Evolutionary conservation across 2,888 invertebrate species (phyloP).

Genomic region (Amphimallon solstitiale): DNA sequence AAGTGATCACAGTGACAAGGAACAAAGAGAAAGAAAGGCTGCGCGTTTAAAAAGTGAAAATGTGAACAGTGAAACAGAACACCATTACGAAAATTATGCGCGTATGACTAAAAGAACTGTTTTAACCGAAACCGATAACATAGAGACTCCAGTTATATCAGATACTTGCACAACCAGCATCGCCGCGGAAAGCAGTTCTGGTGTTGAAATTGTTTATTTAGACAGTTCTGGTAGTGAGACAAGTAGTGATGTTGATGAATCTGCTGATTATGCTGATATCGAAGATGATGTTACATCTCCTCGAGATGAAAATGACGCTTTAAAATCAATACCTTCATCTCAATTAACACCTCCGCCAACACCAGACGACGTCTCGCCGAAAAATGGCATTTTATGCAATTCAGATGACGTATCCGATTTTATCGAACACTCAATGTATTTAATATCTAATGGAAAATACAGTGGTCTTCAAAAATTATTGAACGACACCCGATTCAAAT

Average conservation of each 20-base stretch:
- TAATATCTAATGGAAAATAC: neutral
- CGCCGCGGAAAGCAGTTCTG: constrained; percentile 53
- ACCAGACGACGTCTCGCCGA: constrained; percentile 48
- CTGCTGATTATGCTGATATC: constrained; percentile 66
- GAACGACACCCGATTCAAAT: neutral
- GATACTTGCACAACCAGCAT: constrained; percentile 67
- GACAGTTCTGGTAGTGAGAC: constrained; percentile 62
- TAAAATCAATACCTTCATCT: constrained; percentile 40
- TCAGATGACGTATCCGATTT: neutral
- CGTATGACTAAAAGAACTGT: constrained; percentile 52
- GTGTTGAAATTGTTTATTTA: constrained; percentile 76
- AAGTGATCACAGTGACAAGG: constrained; percentile 72
- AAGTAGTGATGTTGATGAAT: constrained; percentile 28
- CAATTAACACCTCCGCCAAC: constrained; percentile 59
- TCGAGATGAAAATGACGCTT: constrained; percentile 26
- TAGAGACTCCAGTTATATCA: constrained; percentile 53
- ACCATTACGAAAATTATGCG: constrained; percentile 18
- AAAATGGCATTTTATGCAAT: neutral
- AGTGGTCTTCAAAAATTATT: neutral
- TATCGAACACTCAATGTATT: neutral
- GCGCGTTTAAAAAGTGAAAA: neutral
- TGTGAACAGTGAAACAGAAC: neutral
- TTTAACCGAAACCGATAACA: constrained; percentile 71
- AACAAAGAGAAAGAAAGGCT: constrained; percentile 48
- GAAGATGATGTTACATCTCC: constrained; percentile 55